These are phyloP conservation scores for Cylindroiulus punctatus DNA, from an alignment of 2,888 invertebrate genomes.

Conservation along the genomic window DNA sequence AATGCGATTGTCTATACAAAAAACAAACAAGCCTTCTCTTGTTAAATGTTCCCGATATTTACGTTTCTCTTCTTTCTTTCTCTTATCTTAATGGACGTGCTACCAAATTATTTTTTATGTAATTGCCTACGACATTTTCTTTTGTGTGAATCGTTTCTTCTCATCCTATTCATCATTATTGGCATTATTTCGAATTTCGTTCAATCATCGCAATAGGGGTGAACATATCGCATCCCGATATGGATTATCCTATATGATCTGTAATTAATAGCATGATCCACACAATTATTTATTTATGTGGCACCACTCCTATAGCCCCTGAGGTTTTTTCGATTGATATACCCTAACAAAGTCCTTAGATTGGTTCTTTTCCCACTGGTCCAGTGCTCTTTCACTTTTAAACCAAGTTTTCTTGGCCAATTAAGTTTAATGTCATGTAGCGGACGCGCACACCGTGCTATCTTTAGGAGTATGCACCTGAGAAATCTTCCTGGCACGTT, in stretches of 20 bases:
- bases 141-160: not conserved
- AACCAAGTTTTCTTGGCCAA: not conserved
- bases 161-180: too few relatives aligned
- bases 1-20: not conserved
- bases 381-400: not conserved
- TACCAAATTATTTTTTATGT: not conserved
- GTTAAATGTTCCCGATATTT: not conserved
- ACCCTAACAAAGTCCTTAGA: not conserved
- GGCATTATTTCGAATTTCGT: not conserved
- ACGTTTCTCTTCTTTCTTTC: not conserved
- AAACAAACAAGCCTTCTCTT: not conserved
- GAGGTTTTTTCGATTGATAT: not conserved
- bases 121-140: not conserved
- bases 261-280: not conserved
- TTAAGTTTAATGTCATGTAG: not conserved
- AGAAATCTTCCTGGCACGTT: not conserved
- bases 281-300: not conserved
- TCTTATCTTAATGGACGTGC: not conserved
- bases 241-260: not conserved
- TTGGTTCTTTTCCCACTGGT: not conserved
- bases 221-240: not conserved
- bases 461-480: not conserved
- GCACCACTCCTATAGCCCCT: not conserved
- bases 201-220: not conserved
- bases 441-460: not conserved